Evolutionary conservation across 2,113 vertebrate genomes (phyloP).

Genomic region (Elachura formosa): DNA sequence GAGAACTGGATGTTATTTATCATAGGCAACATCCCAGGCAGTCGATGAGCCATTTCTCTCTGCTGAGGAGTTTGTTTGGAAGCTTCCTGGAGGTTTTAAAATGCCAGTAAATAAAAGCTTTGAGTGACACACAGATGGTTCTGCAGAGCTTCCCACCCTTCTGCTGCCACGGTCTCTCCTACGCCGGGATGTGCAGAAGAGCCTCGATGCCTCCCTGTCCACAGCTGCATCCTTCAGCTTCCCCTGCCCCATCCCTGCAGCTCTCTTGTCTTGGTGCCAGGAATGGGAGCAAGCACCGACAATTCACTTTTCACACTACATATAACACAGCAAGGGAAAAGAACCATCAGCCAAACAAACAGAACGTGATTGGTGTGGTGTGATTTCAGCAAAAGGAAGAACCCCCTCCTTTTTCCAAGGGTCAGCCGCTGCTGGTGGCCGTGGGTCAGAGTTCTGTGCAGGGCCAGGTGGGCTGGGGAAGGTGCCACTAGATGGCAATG

Average conservation of each 20-base stretch:
- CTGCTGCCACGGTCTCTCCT: not conserved
- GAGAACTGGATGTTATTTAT: not conserved
- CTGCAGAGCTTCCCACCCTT: not conserved
- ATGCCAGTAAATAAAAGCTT: not conserved
- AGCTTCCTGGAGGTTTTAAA: not conserved
- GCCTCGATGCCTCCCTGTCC: fast-evolving
- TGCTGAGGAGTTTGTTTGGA: not conserved
- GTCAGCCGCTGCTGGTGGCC: fast-evolving
- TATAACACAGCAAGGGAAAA: fast-evolving
- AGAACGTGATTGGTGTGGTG: fast-evolving
- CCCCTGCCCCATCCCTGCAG: not conserved
- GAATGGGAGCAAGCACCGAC: fast-evolving
- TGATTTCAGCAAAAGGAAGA: not conserved
- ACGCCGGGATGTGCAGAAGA: fast-evolving
- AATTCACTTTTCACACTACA: not conserved
- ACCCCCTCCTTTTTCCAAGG: fast-evolving
- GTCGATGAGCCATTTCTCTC: not conserved
- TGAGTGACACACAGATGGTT: not conserved
- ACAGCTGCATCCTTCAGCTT: not conserved
- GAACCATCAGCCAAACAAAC: fast-evolving
- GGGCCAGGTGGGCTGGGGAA: not conserved
- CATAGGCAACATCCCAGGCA: not conserved
- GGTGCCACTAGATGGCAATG: slow-evolving; percentile 47
- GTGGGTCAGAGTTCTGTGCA: not conserved
- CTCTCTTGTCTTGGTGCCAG: not conserved